Conservation (phyloP, 2,797 vertebrate species). For the Erpetoichthys calabaricus region DNA sequence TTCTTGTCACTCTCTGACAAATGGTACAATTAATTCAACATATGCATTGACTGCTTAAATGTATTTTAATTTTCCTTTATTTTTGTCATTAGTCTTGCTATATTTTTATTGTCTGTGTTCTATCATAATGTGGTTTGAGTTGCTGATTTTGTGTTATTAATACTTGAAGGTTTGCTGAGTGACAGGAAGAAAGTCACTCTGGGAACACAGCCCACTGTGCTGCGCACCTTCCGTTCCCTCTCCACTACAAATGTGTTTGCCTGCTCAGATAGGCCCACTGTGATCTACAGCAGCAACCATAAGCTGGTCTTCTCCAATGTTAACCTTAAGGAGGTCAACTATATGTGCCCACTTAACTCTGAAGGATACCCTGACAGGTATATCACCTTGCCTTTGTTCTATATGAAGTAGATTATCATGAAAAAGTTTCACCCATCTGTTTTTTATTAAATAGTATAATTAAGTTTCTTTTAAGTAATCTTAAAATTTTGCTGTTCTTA, state of each 20-base stretch:
- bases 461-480: too few relatives aligned
- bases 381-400: slow-evolving; percentile 4
- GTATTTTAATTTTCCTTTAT: too few relatives aligned
- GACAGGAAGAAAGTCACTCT: slow-evolving; percentile 96
- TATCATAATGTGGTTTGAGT: too few relatives aligned
- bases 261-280: slow-evolving; percentile 93
- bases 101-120: too few relatives aligned
- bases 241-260: slow-evolving; percentile 97
- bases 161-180: slow-evolving; percentile 62
- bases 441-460: too few relatives aligned
- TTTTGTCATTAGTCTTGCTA: too few relatives aligned
- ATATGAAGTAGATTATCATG: background rate
- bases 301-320: slow-evolving; percentile 97
- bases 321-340: slow-evolving; percentile 98
- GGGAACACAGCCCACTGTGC: slow-evolving; percentile 88
- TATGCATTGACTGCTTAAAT: too few relatives aligned
- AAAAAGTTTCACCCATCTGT: background rate
- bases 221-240: slow-evolving; percentile 87
- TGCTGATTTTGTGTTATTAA: too few relatives aligned
- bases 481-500: background rate
- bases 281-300: slow-evolving; percentile 98
- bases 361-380: slow-evolving; percentile 96
- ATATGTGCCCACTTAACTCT: slow-evolving; percentile 97
- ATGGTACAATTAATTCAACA: too few relatives aligned
- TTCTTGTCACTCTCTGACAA: too few relatives aligned